These are phyloP conservation scores for Drosophila paracracens DNA, from an alignment of 2,888 invertebrate genomes.

Conservation along the genomic window DNA sequence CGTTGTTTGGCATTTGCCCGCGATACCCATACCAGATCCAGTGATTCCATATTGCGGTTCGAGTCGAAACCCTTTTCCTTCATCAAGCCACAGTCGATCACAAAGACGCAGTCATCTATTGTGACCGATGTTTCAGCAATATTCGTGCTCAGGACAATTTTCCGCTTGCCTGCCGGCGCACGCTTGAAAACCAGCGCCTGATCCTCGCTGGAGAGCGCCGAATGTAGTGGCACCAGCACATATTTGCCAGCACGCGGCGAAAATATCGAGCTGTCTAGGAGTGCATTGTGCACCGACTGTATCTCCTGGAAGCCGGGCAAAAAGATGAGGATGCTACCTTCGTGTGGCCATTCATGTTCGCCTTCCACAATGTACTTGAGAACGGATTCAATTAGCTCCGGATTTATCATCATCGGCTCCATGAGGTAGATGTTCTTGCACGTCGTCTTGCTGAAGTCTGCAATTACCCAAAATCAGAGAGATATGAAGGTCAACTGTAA, in stretches of 20 bases:
- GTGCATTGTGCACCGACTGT: constrained; percentile 89
- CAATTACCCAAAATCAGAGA: not conserved
- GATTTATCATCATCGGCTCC: constrained; percentile 92
- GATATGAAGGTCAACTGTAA: not conserved
- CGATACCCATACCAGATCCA: constrained; percentile 96
- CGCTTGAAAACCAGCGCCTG: constrained; percentile 91
- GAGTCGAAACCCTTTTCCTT: constrained; percentile 91
- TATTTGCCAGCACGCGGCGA: constrained; percentile 87
- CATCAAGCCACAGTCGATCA: constrained; percentile 96
- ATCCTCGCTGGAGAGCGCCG: constrained; percentile 93
- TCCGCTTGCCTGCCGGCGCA: constrained; percentile 89
- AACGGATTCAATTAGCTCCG: constrained; percentile 90
- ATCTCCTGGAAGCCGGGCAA: constrained; percentile 93
- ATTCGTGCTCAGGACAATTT: constrained; percentile 96
- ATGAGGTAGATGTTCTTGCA: constrained; percentile 91
- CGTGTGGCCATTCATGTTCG: constrained; percentile 86
- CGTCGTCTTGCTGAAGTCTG: constrained; percentile 87
- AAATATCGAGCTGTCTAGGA: constrained; percentile 88
- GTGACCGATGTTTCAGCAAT: constrained; percentile 98
- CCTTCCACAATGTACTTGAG: constrained; percentile 90
- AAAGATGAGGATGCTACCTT: constrained; percentile 92
- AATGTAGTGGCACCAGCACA: constrained; percentile 93
- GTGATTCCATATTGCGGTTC: constrained; percentile 93
- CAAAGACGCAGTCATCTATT: constrained; percentile 97
- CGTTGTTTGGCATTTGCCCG: constrained; percentile 95